Conservation (phyloP, 92 coral and sea anemone genomes). For the Epizoanthus stellaris region DNA sequence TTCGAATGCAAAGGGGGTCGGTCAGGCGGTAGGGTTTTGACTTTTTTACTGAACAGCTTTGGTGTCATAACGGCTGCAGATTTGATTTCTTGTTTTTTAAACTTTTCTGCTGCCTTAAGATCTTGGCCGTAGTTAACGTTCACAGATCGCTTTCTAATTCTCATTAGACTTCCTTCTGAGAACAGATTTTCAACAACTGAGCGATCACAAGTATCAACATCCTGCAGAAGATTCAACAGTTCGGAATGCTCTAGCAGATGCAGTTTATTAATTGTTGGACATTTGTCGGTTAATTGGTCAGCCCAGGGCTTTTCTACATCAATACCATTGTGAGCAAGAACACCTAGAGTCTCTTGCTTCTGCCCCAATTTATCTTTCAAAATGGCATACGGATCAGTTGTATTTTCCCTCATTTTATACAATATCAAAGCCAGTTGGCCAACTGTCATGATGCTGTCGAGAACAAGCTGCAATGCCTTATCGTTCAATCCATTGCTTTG, state of each 20-base stretch:
- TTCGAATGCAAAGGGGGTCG: not conserved
- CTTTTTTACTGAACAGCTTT: not conserved
- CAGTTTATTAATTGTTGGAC: not conserved
- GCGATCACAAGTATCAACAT: not conserved
- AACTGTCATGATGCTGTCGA: not conserved
- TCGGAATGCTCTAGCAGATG: not conserved
- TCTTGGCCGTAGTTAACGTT: not conserved
- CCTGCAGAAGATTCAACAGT: not conserved
- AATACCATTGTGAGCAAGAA: not conserved
- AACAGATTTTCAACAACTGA: conserved; percentile 1
- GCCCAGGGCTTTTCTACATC: not conserved
- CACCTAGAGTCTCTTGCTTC: conserved; percentile 19
- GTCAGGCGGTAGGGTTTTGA: not conserved
- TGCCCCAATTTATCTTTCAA: not conserved
- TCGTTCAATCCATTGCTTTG: not conserved
- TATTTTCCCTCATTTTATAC: not conserved
- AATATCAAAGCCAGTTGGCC: conserved; percentile 6
- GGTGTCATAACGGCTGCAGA: not conserved
- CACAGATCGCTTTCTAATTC: not conserved
- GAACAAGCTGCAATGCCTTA: conserved; percentile 2
- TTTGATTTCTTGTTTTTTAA: not conserved
- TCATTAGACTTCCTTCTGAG: conserved; percentile 5
- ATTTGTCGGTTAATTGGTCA: not conserved
- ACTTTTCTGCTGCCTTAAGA: conserved; percentile 1
- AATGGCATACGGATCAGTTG: not conserved